Percentiles rank a stretch among this genome's conserved stretches.
Conservation (phyloP, 2,797 vertebrate species). For the Cottoperca gobio region DNA sequence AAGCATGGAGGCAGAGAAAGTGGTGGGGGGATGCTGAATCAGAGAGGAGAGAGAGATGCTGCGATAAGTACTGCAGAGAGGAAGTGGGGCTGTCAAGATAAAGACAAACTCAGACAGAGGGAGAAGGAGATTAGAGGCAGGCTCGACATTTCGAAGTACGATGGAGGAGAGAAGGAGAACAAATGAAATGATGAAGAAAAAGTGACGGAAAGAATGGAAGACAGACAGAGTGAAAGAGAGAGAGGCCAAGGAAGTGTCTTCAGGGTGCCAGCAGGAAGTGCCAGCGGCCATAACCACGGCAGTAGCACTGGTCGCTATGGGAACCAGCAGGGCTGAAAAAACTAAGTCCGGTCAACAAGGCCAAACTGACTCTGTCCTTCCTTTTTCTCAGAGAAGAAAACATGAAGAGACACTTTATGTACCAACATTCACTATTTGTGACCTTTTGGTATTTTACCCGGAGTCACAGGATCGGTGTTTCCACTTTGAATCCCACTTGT, state of each 20-base stretch:
- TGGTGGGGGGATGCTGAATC: constrained; percentile 68
- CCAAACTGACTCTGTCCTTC: constrained; percentile 55
- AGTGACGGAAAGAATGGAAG: constrained; percentile 30
- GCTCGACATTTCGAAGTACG: constrained; percentile 65
- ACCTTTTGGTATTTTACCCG: constrained; percentile 52
- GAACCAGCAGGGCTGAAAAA: constrained; percentile 61
- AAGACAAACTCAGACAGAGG: constrained; percentile 76
- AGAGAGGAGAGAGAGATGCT: constrained; percentile 75
- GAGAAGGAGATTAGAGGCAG: constrained; percentile 71
- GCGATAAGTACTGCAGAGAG: constrained; percentile 77
- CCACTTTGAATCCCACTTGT: constrained; percentile 15
- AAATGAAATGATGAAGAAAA: constrained; percentile 38
- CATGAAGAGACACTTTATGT: constrained; percentile 30
- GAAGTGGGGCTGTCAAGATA: constrained; percentile 80
- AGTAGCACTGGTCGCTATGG: constrained; percentile 71
- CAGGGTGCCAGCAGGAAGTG: constrained; percentile 74
- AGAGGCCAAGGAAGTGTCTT: constrained; percentile 69
- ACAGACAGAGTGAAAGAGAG: constrained; percentile 35
- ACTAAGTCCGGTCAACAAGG: constrained; percentile 66
- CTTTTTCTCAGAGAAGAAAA: constrained; percentile 48
- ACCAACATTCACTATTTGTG: constrained; percentile 28
- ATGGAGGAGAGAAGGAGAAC: constrained; percentile 52
- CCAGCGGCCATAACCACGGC: constrained; percentile 68
- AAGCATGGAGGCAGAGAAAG: constrained; percentile 72
- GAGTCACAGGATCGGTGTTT: constrained; percentile 14